Base-by-base conservation (phyloP, 2,113 vertebrate genomes). In the Lonchura striata region DNA sequence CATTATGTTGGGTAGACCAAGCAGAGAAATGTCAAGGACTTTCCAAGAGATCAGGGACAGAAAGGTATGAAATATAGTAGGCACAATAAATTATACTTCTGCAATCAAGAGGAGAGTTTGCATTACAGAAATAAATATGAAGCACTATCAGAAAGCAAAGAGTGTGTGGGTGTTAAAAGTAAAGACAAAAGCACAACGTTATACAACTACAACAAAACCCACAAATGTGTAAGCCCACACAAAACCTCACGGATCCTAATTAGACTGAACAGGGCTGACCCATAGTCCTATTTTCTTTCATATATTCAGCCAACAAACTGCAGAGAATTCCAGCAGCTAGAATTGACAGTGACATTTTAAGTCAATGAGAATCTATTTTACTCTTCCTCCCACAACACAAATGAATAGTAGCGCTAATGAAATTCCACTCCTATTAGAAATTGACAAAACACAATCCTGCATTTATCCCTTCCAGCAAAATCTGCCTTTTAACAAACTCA, bases 271-370 rank as follows among this genome's bases (percentile, higher is more conserved):
- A 77, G 64, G 56, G 42, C 60, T 95, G 93, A 97, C 90, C 92
- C 82, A 79, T 1, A 63, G 90, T 70, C 71, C 63, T 54, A 28
- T 82, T 92, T 92, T 71, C 76, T 90, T 92, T 77, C 88, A 70
- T 57, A 75, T 65, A 86, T 82, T 80, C 92, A 93, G 90, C 30
- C 90, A 96, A 78, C 68, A 66, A 86, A 83, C 71, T 56, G 82
- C 71, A 78, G 85, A 93, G 94, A 88, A 95, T 83, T 95, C 87
- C 82, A 88, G 79, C 76, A 90, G 82, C 56, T 59, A 86, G 85
- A 96, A 97, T 49, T 78, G 94, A 96, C 90, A 96, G 90, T 90
- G 96, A 96, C 95, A 96, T 96, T 95, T 95, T 78, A 90, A 96
- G 95, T 97, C 95, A 95, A 95, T 93, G 93, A 94, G 85, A 90